A percentile compares a stretch with the other conserved stretches of the same genome.
phyloP scores from a whole-genome alignment of 2,797 vertebrate species.

The Rallus crepitans region DNA sequence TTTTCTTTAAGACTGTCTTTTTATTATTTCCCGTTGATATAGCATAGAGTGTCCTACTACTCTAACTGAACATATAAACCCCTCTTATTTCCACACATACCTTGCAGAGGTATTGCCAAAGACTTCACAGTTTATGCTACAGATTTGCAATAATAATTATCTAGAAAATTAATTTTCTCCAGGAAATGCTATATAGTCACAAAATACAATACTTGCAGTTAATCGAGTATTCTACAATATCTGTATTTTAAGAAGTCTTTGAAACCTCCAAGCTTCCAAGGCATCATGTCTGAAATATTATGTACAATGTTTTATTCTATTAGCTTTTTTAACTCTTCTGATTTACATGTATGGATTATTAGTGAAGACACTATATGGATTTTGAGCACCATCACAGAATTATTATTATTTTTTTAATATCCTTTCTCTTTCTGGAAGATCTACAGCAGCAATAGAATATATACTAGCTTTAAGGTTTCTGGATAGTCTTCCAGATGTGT shows the following conservation, averaged over 20 bases:
- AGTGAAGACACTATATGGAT: neutral
- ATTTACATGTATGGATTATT: neutral
- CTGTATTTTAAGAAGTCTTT: neutral
- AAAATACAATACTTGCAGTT: neutral
- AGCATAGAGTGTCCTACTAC: neutral
- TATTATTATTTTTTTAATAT: neutral
- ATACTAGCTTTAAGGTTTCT: neutral
- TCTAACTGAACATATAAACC: neutral
- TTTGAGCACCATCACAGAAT: neutral
- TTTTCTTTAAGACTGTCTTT: neutral
- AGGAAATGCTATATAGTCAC: neutral
- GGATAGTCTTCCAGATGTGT: neutral
- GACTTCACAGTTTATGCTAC: neutral
- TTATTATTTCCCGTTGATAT: neutral
- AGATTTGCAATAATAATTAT: neutral
- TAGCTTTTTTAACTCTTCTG: neutral
- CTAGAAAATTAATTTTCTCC: neutral
- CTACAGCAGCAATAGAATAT: neutral
- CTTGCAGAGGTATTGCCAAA: neutral
- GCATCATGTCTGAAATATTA: neutral
- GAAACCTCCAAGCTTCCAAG: neutral
- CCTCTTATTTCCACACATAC: neutral
- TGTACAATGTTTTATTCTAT: neutral
- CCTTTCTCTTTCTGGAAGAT: neutral
- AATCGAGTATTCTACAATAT: neutral